Base-by-base conservation (phyloP, 2,888 invertebrate species). In the Macroteleia sp. region DNA sequence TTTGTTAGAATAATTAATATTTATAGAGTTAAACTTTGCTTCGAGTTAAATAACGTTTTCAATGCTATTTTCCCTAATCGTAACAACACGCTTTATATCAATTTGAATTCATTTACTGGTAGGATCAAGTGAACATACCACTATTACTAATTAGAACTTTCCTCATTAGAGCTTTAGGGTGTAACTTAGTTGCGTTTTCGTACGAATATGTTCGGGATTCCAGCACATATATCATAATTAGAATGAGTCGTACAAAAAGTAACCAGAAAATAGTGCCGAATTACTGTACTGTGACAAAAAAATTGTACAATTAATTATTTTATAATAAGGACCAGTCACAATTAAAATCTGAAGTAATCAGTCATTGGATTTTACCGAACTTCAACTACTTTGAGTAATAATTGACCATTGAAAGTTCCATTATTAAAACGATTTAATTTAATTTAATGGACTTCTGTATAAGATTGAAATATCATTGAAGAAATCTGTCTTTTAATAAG, bases 91-190 rank as follows among this genome's bases (percentile, higher is more conserved):
- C 44, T 61, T 46, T 28, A 48, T 61, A 71, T 54, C 39, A 71
- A 36, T 71, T 48, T 46, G 14, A 71, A 71, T 61, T 61, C 42
- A 70, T 71, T 62, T 39, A 48, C 41, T n/a, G n/a, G 36, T 19
- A 36, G 73, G 46, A 64, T 73, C 64, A 56, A 34, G 46, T 41
- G 59, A 39, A 48, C 56, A 54, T 50, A 42, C 56, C 66, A 61
- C 69, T 62, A 56, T 34, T 52, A 54, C 64, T 77, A 81, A 79
- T 79, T 81, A 71, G 70, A 81, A 74, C 67, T 78, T 77, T 75
- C 46, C 70, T 78, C 70, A 48, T 79, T 81, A 74, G 28, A 56
- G 80, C 42, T 59, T 61, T 34, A 16, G 67, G 61, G 36, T 41
- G 48, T 32, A 30, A 67, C 44, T 48, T 41, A 52, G 9, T 36